phyloP scores from a whole-genome alignment of 2,888 invertebrate species.

The Euphydryas editha region DNA sequence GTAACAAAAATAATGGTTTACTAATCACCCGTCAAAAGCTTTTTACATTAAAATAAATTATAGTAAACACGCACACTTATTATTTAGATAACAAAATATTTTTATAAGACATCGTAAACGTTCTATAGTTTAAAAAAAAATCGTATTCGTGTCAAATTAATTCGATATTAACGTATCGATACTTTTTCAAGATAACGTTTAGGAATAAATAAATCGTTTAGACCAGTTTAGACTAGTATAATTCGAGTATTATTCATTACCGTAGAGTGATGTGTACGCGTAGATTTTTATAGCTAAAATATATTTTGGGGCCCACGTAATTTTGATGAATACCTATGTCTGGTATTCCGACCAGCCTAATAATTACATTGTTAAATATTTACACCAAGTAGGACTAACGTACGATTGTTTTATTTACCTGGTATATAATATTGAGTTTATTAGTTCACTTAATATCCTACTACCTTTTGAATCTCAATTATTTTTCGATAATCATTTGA shows the following conservation, averaged over 20 bases:
- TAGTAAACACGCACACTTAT: conserved; percentile 73
- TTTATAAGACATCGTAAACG: conserved; percentile 50
- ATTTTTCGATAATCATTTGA: background rate
- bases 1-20: conserved; percentile 25
- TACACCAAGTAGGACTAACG: background rate
- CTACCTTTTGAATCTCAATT: conserved; percentile 28
- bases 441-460: background rate
- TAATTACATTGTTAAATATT: background rate
- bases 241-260: conserved; percentile 24
- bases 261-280: conserved; percentile 10
- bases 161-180: conserved; percentile 26
- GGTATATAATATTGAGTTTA: background rate
- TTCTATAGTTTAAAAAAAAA: conserved; percentile 22
- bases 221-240: conserved; percentile 15
- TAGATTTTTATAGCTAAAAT: conserved; percentile 29
- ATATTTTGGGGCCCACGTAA: conserved; percentile 11
- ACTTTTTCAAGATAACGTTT: conserved; percentile 22
- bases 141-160: conserved; percentile 37
- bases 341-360: background rate
- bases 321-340: background rate
- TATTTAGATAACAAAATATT: conserved; percentile 59
- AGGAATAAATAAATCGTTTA: conserved; percentile 22
- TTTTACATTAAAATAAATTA: conserved; percentile 46
- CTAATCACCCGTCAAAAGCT: conserved; percentile 38
- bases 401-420: background rate